These are phyloP conservation scores for Pygmarrhopalites habei DNA, from an alignment of 1,140 invertebrate species.

Conservation along the genomic window DNA sequence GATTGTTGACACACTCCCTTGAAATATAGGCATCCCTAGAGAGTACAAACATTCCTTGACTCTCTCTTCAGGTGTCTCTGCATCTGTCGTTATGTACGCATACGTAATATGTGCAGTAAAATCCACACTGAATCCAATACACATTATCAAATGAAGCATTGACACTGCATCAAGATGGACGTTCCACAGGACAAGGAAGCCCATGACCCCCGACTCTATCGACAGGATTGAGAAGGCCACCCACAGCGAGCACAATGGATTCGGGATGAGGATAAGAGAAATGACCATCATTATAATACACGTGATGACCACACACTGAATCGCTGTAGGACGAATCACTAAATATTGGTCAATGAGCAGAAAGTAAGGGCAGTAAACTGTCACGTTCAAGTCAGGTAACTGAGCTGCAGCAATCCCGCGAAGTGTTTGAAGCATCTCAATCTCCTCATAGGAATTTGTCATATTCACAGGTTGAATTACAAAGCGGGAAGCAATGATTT, in stretches of 20 bases:
- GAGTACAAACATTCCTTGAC: constrained; percentile 80
- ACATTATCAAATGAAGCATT: constrained; percentile 99
- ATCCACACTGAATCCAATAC: constrained; percentile 95
- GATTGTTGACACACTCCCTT: constrained; percentile 88
- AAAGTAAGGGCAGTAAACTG: constrained; percentile 89
- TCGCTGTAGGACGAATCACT: constrained; percentile 79
- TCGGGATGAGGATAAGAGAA: constrained; percentile 91
- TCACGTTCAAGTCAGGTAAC: constrained; percentile 45
- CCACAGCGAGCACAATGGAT: constrained; percentile 85
- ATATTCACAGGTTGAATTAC: constrained; percentile 83
- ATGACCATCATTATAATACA: constrained; percentile 91
- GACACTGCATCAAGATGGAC: constrained; percentile 94
- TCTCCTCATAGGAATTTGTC: constrained; percentile 79
- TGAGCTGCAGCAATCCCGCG: constrained; percentile 69
- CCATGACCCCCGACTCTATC: constrained; percentile 88
- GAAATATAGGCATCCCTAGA: constrained; percentile 85
- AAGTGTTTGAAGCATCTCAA: constrained; percentile 77
- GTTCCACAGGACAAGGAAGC: constrained; percentile 92
- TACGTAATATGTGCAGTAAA: constrained; percentile 97
- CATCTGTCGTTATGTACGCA: constrained; percentile 69
- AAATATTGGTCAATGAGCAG: constrained; percentile 94
- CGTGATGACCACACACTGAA: constrained; percentile 87
- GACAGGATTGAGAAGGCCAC: constrained; percentile 92
- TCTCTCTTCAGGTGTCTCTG: constrained; percentile 64
- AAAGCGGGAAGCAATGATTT: constrained; percentile 74